Evolutionary conservation across 1,140 invertebrate genomes (phyloP).

Genomic region (Trissolcus basalis): DNA sequence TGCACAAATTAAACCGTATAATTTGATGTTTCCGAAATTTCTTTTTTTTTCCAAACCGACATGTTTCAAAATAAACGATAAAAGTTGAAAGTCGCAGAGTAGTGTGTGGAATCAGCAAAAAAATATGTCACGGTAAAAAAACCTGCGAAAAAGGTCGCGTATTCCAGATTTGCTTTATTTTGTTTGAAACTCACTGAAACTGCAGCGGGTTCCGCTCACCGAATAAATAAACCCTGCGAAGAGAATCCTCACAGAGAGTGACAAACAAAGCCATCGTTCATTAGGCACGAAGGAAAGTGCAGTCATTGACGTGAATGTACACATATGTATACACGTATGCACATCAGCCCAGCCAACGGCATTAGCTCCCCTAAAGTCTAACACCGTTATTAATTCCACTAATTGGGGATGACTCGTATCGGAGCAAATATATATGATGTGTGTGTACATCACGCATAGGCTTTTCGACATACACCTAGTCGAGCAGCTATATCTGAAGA

Average conservation of each 20-base stretch:
- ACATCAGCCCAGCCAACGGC: slow-evolving; percentile 57
- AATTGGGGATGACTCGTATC: slow-evolving; percentile 73
- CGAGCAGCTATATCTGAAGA: background rate
- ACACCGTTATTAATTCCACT: slow-evolving; percentile 72
- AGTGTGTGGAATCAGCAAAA: background rate
- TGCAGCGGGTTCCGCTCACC: slow-evolving; percentile 26
- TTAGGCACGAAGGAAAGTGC: slow-evolving; percentile 73
- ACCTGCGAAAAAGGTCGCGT: slow-evolving; percentile 13
- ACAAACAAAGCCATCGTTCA: slow-evolving; percentile 67
- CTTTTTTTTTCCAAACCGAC: too few species aligned
- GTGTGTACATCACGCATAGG: background rate
- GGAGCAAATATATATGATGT: slow-evolving; percentile 63
- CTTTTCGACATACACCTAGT: too few species aligned
- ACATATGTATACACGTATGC: slow-evolving; percentile 60
- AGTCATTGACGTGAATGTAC: slow-evolving; percentile 69
- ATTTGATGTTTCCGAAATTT: too few species aligned
- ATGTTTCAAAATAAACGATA: too few species aligned
- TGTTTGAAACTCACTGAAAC: slow-evolving; percentile 32
- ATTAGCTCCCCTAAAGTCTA: slow-evolving; percentile 72
- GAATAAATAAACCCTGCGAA: slow-evolving; percentile 46
- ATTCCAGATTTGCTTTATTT: slow-evolving; percentile 51
- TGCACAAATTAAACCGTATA: too few species aligned
- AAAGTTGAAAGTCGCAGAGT: too few species aligned
- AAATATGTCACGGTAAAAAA: background rate
- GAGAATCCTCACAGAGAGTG: slow-evolving; percentile 42